Evolutionary conservation across 1,140 invertebrate genomes (phyloP).

Genomic region (Brachionus calyciflorus): DNA sequence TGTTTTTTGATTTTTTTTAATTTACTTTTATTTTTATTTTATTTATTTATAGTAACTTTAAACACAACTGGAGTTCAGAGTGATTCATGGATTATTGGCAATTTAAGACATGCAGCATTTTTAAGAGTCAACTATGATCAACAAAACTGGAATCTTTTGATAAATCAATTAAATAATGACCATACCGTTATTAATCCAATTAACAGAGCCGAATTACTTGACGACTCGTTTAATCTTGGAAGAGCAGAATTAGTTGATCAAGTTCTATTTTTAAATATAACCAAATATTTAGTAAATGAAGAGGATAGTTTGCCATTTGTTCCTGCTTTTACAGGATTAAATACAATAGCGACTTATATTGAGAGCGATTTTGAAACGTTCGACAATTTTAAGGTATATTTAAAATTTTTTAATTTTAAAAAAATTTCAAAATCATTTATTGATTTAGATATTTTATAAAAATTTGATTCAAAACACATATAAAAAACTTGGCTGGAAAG

Average conservation of each 20-base stretch:
- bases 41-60: neutral
- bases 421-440: too few relatives aligned
- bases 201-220: constrained; percentile 76
- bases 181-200: constrained; percentile 48
- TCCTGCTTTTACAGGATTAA: constrained; percentile 27
- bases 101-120: constrained; percentile 79
- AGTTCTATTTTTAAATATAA: constrained; percentile 17
- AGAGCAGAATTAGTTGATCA: constrained; percentile 49
- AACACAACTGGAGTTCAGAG: neutral
- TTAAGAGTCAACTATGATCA: constrained; percentile 80
- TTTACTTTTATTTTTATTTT: neutral
- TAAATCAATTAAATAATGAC: constrained; percentile 48
- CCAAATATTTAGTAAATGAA: constrained; percentile 23
- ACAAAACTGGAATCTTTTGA: constrained; percentile 71
- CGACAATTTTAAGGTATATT: neutral
- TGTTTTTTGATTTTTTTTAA: neutral
- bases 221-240: constrained; percentile 78
- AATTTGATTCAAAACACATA: neutral
- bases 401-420: neutral
- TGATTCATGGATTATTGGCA: constrained; percentile 68
- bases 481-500: neutral
- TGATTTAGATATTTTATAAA: neutral
- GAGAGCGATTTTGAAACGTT: neutral
- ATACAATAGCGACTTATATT: neutral
- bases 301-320: constrained; percentile 27